phyloP scores from a whole-genome alignment of 1,140 invertebrate species.

The Myzus persicae region DNA sequence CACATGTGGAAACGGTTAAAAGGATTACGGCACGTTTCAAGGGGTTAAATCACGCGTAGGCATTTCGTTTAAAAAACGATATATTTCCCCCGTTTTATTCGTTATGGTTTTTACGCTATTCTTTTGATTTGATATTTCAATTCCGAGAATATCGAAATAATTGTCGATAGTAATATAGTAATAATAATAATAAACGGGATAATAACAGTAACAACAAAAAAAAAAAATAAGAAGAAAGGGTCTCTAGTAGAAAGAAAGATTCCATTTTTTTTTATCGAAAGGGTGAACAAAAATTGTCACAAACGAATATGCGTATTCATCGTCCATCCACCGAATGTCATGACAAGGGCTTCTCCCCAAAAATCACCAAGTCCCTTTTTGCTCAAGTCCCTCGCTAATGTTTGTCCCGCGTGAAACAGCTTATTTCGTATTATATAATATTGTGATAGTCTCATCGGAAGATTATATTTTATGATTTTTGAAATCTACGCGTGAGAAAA shows the following conservation, averaged over 20 bases:
- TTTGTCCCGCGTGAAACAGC: slow-evolving; percentile 15
- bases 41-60: slow-evolving; percentile 47
- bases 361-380: slow-evolving; percentile 16
- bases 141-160: slow-evolving; percentile 46
- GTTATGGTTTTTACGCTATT: neutral
- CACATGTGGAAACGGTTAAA: slow-evolving; percentile 54
- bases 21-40: slow-evolving; percentile 54
- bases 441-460: neutral
- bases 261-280: slow-evolving; percentile 38
- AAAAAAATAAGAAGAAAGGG: slow-evolving; percentile 33
- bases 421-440: slow-evolving; percentile 33
- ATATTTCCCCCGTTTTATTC: slow-evolving; percentile 48
- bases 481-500: neutral
- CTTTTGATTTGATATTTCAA: slow-evolving; percentile 40
- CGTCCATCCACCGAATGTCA: slow-evolving; percentile 43
- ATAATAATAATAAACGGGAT: neutral
- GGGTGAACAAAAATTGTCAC: slow-evolving; percentile 50
- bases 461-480: neutral
- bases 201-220: slow-evolving; percentile 19
- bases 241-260: neutral
- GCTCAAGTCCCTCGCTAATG: neutral
- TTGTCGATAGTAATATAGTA: slow-evolving; percentile 1
- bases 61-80: slow-evolving; percentile 54
- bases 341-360: slow-evolving; percentile 46
- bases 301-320: slow-evolving; percentile 51